Evolutionary conservation across 2,113 vertebrate species (phyloP), one percentile per base, ranked within the genome.

Genomic region (Bostrychus sinensis): DNA sequence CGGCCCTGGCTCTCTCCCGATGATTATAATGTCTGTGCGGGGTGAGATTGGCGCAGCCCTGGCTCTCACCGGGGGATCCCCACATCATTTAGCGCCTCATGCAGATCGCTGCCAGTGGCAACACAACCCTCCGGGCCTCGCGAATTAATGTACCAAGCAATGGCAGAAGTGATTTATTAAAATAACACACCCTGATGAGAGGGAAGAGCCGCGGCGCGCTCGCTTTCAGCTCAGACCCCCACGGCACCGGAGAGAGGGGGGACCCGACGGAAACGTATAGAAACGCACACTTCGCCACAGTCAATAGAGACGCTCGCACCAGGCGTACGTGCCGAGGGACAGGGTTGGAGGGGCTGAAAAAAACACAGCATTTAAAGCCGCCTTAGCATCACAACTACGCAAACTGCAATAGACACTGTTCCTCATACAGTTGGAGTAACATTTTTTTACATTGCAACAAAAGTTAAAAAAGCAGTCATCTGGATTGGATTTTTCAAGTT

Each of bases 91-190:
- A 82, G 85, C 79, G 68, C 56, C 59, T 59, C 58, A 55, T 65
- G 84, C 80, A 82, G 80, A 83, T 85, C 82, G 62, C 85, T 73
- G 78, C 77, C 72, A 67, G 72, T 57, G 58, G 81, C 61, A 57
- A 72, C 66, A 73, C 73, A 69, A 74, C 66, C 83, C 88, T 69
- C 63, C 70, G 57, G 79, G 78, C 32, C 56, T 3, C 9, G 46
- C 64, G 73, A 86, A 72, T 80, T 88, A 84, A 86, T 74, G 84
- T 66, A 50, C 3, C 71, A 73, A 43, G 60, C 75, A 51, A 54
- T 54, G 9, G 66, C 76, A 43, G 51, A 37, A 57, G 64, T 78
- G 86, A 89, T 85, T 90, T 79, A 78, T 75, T 78, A 83, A 66
- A 77, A 87, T 71, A 83, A 73, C 65, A 56, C 64, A 50, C 70